These are phyloP conservation scores for Agrotis ipsilon DNA, from an alignment of 2,888 invertebrate species.

Conservation along the genomic window DNA sequence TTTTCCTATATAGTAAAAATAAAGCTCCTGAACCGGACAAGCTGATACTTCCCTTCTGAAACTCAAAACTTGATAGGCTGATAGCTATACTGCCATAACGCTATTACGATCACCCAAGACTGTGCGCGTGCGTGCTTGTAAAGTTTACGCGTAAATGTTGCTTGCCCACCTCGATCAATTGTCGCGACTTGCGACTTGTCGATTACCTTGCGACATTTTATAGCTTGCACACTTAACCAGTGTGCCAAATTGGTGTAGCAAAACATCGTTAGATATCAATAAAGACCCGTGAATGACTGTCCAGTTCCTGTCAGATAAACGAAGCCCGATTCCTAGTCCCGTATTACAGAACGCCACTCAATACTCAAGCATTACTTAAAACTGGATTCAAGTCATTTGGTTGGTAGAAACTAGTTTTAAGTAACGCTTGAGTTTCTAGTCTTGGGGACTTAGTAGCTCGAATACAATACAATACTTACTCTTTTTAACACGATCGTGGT, in stretches of 20 bases:
- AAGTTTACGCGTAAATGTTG: neutral
- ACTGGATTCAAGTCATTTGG: too few species aligned
- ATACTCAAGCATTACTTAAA: too few species aligned
- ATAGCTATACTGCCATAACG: neutral
- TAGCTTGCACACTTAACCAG: neutral
- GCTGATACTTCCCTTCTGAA: neutral
- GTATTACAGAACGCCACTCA: too few species aligned
- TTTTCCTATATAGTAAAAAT: neutral
- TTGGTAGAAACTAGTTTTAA: too few species aligned
- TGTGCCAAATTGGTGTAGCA: neutral
- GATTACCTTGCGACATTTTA: neutral
- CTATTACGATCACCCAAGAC: neutral
- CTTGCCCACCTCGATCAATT: neutral
- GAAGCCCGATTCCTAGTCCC: neutral
- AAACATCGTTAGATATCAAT: neutral
- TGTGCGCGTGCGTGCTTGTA: neutral
- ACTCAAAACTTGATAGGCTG: neutral
- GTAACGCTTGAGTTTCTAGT: too few species aligned
- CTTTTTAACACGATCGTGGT: constrained; percentile 18
- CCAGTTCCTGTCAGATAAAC: neutral
- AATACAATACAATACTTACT: neutral
- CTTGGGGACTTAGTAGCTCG: neutral
- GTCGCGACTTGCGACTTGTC: neutral
- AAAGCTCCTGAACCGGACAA: neutral
- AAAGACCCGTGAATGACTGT: neutral